Evolutionary conservation across 1,140 invertebrate species (phyloP).

Genomic region (Halotydeus destructor): DNA sequence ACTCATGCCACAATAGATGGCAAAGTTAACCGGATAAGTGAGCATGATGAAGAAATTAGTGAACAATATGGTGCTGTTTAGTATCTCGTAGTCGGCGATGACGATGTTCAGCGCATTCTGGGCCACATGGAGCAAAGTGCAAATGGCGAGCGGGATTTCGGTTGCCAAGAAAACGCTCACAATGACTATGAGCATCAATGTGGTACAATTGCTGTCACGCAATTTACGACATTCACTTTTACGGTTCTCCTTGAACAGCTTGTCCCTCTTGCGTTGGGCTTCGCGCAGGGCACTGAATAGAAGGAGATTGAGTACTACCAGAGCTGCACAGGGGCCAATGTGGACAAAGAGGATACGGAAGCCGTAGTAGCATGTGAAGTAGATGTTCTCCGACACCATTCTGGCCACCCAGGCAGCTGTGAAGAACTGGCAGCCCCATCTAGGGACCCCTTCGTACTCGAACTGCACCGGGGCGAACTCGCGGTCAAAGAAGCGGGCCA

Average conservation of each 20-base stretch:
- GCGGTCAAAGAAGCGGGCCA: constrained; percentile 51
- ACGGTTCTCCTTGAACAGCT: constrained; percentile 33
- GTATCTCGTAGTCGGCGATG: constrained; percentile 49
- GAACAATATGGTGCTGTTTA: constrained; percentile 59
- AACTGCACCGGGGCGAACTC: constrained; percentile 27
- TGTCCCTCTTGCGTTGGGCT: constrained; percentile 29
- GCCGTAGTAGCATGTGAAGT: constrained; percentile 54
- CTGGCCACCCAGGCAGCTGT: constrained; percentile 59
- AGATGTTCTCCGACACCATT: constrained; percentile 44
- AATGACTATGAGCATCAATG: constrained; percentile 81
- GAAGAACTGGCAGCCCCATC: constrained; percentile 41
- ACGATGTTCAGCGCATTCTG: constrained; percentile 33
- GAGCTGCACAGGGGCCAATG: constrained; percentile 59
- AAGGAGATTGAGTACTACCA: constrained; percentile 68
- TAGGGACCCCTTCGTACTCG: constrained; percentile 44
- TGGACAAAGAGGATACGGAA: constrained; percentile 79
- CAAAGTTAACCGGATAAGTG: constrained; percentile 80
- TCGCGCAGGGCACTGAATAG: constrained; percentile 56
- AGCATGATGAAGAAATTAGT: constrained; percentile 77
- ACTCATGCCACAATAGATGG: constrained; percentile 87
- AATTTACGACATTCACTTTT: not conserved
- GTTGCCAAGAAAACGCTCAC: constrained; percentile 73
- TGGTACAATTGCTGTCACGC: constrained; percentile 71
- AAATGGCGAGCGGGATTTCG: constrained; percentile 70
- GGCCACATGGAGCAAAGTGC: constrained; percentile 62